Evolutionary conservation across 2,888 invertebrate genomes (phyloP), one percentile per base, ranked within the genome.

Genomic region (Mimachlamys varia): DNA sequence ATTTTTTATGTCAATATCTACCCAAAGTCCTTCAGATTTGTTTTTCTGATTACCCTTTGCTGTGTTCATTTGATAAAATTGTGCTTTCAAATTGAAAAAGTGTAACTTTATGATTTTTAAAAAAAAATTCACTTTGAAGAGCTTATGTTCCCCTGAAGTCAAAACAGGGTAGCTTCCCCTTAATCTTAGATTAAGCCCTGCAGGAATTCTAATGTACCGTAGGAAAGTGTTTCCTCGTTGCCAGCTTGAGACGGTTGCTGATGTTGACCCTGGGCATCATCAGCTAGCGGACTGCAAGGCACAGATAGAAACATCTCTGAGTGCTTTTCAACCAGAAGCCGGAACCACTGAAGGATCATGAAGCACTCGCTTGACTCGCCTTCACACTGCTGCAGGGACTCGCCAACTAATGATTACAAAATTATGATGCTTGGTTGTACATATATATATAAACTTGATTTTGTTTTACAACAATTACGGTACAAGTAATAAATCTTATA

Each of bases 311-410:
- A 94, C 49, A 93, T 91, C 22, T 94, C 93, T 0, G 90, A 49
- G 15, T 92, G 91, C 15, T 91, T 90, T 38, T 91, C 90, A n/a
- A 93, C 87, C 87, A 93, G 92, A 58, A 91, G 89, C 33, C 90
- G 91, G 50, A 91, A 93, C 92, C 92, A 92, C 53, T 89, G 92
- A 10, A 95, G 91, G 1, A 94, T 93, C 10, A 91, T 92, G 89
- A 91, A 91, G 87, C 94, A 94, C 91, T 94, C 94, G 76, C 93
- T 94, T 5, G 76, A 76, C 62, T 92, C 92, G 2, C 91, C 92
- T 12, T 92, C 93, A 89, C 91, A 91, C 37, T 93, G 93, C 87
- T 91, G 91, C 38, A 94, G 90, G 7, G 92, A 93, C 33, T 93
- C 91, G 15, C 94, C 90, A 90, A 94, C 95, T 44, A 44, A 44